Evolutionary conservation across 2,113 vertebrate species (phyloP).

Genomic region (Boulengeromyrus knoepffleri): DNA sequence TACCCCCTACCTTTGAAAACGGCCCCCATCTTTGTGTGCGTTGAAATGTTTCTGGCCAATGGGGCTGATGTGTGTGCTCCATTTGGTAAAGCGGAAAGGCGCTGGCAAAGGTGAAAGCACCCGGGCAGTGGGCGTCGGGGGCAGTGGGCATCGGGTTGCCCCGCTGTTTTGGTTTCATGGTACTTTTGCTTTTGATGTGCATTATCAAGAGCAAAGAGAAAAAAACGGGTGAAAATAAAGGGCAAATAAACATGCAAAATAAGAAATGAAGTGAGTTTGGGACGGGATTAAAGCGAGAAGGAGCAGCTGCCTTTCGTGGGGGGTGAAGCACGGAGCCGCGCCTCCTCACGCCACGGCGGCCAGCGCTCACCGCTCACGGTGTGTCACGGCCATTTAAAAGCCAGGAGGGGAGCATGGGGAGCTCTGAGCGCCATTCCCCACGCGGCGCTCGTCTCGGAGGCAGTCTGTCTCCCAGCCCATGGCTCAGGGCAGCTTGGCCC

Average conservation of each 20-base stretch:
- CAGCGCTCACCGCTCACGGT: constrained; percentile 2
- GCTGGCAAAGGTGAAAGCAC: not conserved
- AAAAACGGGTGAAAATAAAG: constrained; percentile 8
- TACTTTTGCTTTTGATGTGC: not conserved
- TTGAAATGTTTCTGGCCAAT: not conserved
- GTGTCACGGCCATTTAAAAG: constrained; percentile 29
- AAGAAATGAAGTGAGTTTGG: constrained; percentile 19
- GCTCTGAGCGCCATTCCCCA: constrained; percentile 49
- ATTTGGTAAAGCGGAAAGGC: not conserved
- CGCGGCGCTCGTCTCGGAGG: not conserved
- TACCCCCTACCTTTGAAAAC: not conserved
- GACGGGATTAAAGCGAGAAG: constrained; percentile 22
- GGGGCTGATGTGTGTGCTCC: not conserved
- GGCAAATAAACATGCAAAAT: not conserved
- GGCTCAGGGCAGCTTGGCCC: not conserved
- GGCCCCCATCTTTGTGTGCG: not conserved
- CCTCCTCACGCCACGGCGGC: not conserved
- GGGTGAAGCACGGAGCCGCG: constrained; percentile 22
- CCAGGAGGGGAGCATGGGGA: constrained; percentile 40
- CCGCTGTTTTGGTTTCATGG: not conserved
- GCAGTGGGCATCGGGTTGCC: not conserved
- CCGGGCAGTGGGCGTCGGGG: not conserved
- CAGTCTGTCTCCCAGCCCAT: not conserved
- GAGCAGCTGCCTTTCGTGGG: constrained; percentile 28
- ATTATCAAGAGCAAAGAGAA: not conserved